Evolutionary conservation across 2,113 vertebrate genomes (phyloP).

Genomic region (Macquaria australasica): DNA sequence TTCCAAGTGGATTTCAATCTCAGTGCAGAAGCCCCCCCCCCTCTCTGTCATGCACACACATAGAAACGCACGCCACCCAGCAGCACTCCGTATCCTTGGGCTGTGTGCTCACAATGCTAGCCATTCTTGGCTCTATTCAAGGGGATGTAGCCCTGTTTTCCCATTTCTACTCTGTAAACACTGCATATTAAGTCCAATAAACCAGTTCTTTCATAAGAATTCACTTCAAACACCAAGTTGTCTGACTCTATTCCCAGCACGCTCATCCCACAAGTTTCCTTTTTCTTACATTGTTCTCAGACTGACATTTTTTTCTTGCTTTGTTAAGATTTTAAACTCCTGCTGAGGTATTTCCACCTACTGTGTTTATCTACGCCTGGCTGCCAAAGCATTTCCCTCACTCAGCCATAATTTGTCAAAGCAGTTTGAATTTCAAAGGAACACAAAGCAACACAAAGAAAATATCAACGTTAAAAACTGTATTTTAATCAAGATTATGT

Average conservation of each 20-base stretch:
- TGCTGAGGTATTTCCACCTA: constrained; percentile 42
- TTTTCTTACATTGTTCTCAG: not conserved
- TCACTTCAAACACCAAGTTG: constrained; percentile 31
- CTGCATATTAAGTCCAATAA: constrained; percentile 23
- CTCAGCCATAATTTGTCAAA: constrained; percentile 43
- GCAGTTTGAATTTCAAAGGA: constrained; percentile 51
- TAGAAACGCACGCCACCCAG: not conserved
- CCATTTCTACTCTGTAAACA: constrained; percentile 11
- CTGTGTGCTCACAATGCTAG: not conserved
- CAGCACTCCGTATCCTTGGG: constrained; percentile 6
- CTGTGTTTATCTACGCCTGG: constrained; percentile 25
- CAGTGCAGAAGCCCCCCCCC: not conserved
- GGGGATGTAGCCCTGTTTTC: not conserved
- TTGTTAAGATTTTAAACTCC: constrained; percentile 49
- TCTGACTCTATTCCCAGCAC: constrained; percentile 2
- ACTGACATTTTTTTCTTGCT: constrained; percentile 7
- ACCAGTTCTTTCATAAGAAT: constrained; percentile 18
- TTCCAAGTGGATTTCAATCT: constrained; percentile 52
- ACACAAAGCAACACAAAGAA: constrained; percentile 35
- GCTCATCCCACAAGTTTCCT: constrained; percentile 5
- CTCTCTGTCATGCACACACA: constrained; percentile 1
- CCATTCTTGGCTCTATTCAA: constrained; percentile 1
- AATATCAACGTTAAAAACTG: constrained; percentile 15
- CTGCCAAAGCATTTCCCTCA: constrained; percentile 43
- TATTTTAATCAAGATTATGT: constrained; percentile 40